Base-by-base conservation (phyloP, 1,140 invertebrate genomes). In the Cydia amplana region DNA sequence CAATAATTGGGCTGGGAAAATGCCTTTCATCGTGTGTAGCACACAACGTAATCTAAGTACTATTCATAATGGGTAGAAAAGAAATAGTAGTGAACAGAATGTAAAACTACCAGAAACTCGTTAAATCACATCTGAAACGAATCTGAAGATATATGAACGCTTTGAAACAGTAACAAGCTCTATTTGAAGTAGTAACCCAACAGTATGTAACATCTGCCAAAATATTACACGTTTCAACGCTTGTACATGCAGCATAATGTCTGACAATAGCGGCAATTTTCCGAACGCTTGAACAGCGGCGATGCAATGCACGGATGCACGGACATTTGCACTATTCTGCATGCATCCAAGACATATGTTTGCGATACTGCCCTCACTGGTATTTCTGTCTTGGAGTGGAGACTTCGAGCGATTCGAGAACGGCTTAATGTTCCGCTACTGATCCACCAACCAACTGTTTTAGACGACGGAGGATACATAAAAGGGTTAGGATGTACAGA, bases 191-290 rank as follows among this genome's bases (percentile, higher is more conserved):
- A 23, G 20, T 23, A 20, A 16, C 14, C 1, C 10, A 23, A 23
- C 32, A 18, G 16, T 40, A 70, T 70, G 32, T 36, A 70, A 20
- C 32, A 18, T 70, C 14, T 40, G 65, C 32, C 65, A 70, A 70
- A 36, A 70, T 67, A 70, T 70, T 70, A 65, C 28, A 65, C 40
- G 25, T 72, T 72, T 40, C 36, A 67, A 16, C 70, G 18, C 14
- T 23, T 25, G 70, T 72, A 14, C 12, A 67, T 67, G 64, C 14
- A 32, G 25, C 64, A 32, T 65, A 28, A 67, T 43, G 65, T 18
- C 65, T 70, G 65, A 70, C 65, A 40, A 63, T 32, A 63, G 55
- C 49, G 20, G 72, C 72, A 77, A 77, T 77, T 77, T 77, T 77
- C 76, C 76, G 51, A 67, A 14, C 46, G 51, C 67, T 77, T 77